phyloP scores from a whole-genome alignment of 2,888 invertebrate genomes.

The Drosophila austrosaltans region DNA sequence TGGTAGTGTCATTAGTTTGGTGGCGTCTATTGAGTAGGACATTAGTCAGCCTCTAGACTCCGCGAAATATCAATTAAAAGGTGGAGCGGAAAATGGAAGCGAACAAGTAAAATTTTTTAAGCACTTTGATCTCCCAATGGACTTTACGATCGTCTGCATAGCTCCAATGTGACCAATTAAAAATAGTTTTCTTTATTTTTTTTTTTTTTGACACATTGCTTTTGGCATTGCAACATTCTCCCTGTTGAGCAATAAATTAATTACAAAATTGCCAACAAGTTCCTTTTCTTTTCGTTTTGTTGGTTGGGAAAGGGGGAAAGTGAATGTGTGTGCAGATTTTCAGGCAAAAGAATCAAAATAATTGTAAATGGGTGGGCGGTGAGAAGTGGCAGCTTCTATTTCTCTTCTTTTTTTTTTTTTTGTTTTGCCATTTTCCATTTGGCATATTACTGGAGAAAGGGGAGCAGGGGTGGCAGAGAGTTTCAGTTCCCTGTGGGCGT shows the following conservation, averaged over 20 bases:
- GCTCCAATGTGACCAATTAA: slow-evolving; percentile 58
- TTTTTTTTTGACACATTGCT: slow-evolving; percentile 64
- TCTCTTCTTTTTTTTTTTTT: neutral
- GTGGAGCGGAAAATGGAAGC: slow-evolving; percentile 58
- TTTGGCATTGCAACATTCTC: slow-evolving; percentile 55
- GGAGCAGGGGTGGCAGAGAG: neutral
- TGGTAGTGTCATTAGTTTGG: slow-evolving; percentile 28
- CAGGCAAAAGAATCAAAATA: neutral
- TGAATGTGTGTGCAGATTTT: slow-evolving; percentile 13
- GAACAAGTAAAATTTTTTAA: neutral
- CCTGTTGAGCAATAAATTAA: slow-evolving; percentile 71
- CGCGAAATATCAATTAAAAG: slow-evolving; percentile 66
- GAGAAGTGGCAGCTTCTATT: slow-evolving; percentile 12
- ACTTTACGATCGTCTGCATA: slow-evolving; percentile 42
- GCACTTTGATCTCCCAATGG: slow-evolving; percentile 41
- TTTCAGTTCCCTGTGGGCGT: slow-evolving; percentile 45
- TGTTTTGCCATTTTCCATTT: slow-evolving; percentile 10
- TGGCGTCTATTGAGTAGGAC: slow-evolving; percentile 76
- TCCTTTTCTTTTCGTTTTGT: neutral
- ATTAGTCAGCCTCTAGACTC: slow-evolving; percentile 62
- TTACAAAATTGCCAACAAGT: slow-evolving; percentile 63
- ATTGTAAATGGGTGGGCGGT: slow-evolving; percentile 6
- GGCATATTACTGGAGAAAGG: neutral
- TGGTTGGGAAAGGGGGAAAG: neutral
- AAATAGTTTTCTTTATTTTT: slow-evolving; percentile 63